phyloP scores from a whole-genome alignment of 2,797 vertebrate species.

The Cuniculus paca region DNA sequence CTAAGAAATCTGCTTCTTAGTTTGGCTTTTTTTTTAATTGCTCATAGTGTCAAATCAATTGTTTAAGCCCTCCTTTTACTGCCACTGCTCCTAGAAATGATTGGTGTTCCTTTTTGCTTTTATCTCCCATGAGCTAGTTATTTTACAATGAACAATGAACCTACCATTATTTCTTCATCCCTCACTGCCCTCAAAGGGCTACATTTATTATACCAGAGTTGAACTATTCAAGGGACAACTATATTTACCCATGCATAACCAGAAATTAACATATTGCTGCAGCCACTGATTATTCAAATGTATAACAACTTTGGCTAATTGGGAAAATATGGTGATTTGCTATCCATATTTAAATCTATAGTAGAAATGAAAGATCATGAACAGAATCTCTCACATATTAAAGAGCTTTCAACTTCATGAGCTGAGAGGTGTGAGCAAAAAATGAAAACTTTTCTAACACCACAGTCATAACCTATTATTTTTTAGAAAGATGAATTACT shows the following conservation, averaged over 20 bases:
- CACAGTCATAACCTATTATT: background rate
- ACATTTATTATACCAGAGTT: slow-evolving; percentile 52
- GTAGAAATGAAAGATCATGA: slow-evolving; percentile 11
- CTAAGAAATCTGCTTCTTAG: slow-evolving; percentile 59
- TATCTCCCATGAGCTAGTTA: background rate
- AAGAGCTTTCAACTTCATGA: slow-evolving; percentile 4
- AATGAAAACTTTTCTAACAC: slow-evolving; percentile 33
- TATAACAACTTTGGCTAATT: slow-evolving; percentile 21
- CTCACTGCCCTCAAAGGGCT: background rate
- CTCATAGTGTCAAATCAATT: slow-evolving; percentile 40
- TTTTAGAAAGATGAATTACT: background rate
- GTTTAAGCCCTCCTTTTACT: background rate
- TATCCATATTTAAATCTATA: slow-evolving; percentile 59
- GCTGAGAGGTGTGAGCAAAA: slow-evolving; percentile 15
- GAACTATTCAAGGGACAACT: background rate
- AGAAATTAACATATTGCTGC: slow-evolving; percentile 25
- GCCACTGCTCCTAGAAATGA: background rate
- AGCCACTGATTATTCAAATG: slow-evolving; percentile 47
- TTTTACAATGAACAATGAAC: background rate
- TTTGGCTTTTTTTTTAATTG: slow-evolving; percentile 18
- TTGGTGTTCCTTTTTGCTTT: background rate
- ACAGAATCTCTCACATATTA: slow-evolving; percentile 30
- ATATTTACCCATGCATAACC: slow-evolving; percentile 4
- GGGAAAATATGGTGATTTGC: background rate
- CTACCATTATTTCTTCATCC: background rate